Evolutionary conservation across 2,888 invertebrate genomes (phyloP).

Genomic region (Yponomeuta evonymella): DNA sequence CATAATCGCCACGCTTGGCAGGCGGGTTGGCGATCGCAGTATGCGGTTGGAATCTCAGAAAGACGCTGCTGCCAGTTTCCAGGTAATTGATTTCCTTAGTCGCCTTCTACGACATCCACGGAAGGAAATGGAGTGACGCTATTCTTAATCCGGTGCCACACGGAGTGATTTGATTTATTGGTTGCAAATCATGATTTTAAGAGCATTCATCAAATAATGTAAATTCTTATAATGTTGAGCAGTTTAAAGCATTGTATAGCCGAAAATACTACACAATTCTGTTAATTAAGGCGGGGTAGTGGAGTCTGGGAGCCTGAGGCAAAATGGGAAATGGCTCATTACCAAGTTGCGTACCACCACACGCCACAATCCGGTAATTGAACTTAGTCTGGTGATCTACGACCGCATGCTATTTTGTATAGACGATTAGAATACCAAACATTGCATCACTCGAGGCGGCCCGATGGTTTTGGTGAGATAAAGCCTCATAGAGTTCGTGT

Average conservation of each 20-base stretch:
- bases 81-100: no score
- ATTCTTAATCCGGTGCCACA: no score
- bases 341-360: conserved; percentile 59
- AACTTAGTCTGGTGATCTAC: neutral
- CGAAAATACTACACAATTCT: conserved; percentile 18
- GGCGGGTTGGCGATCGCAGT: no score
- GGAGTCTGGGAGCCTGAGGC: conserved; percentile 55
- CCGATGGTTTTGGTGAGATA: neutral
- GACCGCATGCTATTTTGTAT: neutral
- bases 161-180: no score
- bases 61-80: no score
- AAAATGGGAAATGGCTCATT: conserved; percentile 73
- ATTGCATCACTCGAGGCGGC: neutral
- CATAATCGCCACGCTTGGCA: no score
- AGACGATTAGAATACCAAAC: neutral
- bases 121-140: no score
- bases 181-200: no score
- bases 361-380: neutral
- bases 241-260: neutral
- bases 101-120: no score
- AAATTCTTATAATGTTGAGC: no score
- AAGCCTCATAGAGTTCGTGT: neutral
- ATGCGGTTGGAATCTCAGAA: no score
- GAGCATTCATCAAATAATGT: no score
- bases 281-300: conserved; percentile 60